Evolutionary conservation across 2,797 vertebrate species (phyloP).

Genomic region (Gephyroberyx darwinii): DNA sequence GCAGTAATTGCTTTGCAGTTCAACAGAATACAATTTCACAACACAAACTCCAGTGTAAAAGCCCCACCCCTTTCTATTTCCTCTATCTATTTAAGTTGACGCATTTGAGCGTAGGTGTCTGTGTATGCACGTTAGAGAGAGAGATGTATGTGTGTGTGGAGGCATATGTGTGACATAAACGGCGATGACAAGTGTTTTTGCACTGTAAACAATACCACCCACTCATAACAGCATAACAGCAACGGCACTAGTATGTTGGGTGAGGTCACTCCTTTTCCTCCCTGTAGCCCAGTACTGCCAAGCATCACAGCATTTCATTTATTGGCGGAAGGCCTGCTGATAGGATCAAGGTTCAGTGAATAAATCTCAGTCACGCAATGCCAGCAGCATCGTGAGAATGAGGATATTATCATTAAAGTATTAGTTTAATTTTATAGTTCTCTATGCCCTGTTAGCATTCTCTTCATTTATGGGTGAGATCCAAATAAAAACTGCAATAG

Average conservation of each 20-base stretch:
- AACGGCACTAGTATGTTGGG: background rate
- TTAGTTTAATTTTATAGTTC: background rate
- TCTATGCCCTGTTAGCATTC: too few species aligned
- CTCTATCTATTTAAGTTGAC: background rate
- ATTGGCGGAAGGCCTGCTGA: slow-evolving; percentile 9
- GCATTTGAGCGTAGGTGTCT: background rate
- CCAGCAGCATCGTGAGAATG: background rate
- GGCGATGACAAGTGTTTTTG: slow-evolving; percentile 19
- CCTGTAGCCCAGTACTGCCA: slow-evolving; percentile 20
- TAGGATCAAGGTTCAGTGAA: slow-evolving; percentile 24
- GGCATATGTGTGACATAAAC: slow-evolving; percentile 37
- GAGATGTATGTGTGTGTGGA: background rate
- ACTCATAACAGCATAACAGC: slow-evolving; percentile 7
- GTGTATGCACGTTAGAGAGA: background rate
- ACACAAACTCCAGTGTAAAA: too few species aligned
- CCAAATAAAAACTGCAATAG: background rate
- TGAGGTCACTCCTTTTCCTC: slow-evolving; percentile 44
- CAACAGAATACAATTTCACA: too few species aligned
- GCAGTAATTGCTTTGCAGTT: background rate
- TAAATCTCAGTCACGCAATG: slow-evolving; percentile 28
- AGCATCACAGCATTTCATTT: slow-evolving; percentile 31
- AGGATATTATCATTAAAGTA: background rate
- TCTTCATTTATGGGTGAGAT: slow-evolving; percentile 32
- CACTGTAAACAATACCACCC: background rate
- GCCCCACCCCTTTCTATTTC: background rate